Evolutionary conservation across 2,888 invertebrate species (phyloP), one percentile per base, ranked within the genome.

Genomic region (Drosophila meridiana): DNA sequence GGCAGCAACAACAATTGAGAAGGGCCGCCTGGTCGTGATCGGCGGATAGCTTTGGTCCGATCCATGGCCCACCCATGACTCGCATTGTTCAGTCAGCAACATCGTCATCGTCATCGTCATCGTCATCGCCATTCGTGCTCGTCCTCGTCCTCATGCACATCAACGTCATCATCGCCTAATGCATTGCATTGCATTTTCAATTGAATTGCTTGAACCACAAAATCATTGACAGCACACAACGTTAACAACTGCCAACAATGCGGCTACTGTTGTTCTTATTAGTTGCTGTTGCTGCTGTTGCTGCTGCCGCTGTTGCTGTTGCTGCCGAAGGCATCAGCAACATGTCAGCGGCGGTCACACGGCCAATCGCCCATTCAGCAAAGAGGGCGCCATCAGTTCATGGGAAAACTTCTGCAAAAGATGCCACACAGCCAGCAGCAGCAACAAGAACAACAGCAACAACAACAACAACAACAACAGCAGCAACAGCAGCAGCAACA

Each of bases 151-250:
- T 48, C 66, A 26, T 43, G 50, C 7, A 14, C 61, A 38, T 63
- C 52, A 50, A 52, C 72, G 36, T 53, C 66, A 57, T 80, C 66
- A 74, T 71, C 80, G 65, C 80, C 80, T 80, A 80, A 80, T 78
- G 82, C 79, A 56, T 56, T 56, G 56, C 82, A 80, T 82, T 78
- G 80, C 80, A 82, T 79, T 79, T 82, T 82, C 82, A 84, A 84
- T 88, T 85, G 86, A 89, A 87, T 87, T 85, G 85, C 83, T 75
- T 73, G 84, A 72, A 82, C 83, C 86, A 77, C 89, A 85, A 86
- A 88, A 78, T 86, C 89, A 85, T 85, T 88, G 89, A 85, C 85
- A 87, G 84, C 79, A 70, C 57, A 80, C 80, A 73, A 78, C 73
- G 61, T 66, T 75, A 80, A 73, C 81, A 87, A 78, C 81, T n/a